Percentiles rank a stretch among this genome's conserved stretches.
These are phyloP conservation scores for Elegia similella DNA, from an alignment of 2,888 invertebrate species.

Conservation along the genomic window DNA sequence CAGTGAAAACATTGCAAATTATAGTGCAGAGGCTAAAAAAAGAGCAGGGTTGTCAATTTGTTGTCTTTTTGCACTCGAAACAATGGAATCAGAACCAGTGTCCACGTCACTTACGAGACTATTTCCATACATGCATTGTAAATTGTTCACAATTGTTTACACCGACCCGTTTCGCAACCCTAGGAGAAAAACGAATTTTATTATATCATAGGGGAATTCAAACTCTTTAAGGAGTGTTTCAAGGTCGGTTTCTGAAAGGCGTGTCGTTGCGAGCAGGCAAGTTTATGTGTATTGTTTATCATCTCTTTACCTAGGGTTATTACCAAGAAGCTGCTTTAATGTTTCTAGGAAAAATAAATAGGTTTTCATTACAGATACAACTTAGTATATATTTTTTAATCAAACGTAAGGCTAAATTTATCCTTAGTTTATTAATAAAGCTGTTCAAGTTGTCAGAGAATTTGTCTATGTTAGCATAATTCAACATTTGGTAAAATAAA, in stretches of 20 bases:
- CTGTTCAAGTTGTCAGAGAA: too few relatives aligned
- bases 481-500: too few relatives aligned
- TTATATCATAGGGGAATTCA: background rate
- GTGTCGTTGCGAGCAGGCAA: background rate
- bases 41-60: constrained; percentile 9
- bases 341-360: too few relatives aligned
- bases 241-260: background rate
- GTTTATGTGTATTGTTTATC: constrained; percentile 29
- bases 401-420: too few relatives aligned
- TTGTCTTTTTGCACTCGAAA: constrained; percentile 35
- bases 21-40: constrained; percentile 7
- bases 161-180: constrained; percentile 38
- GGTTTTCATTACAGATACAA: too few relatives aligned
- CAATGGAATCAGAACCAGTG: constrained; percentile 49
- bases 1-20: constrained; percentile 11
- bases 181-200: constrained; percentile 19
- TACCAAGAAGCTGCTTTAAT: background rate
- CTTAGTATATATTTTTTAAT: too few relatives aligned
- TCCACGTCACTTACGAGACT: constrained; percentile 44
- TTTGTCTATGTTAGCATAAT: too few relatives aligned
- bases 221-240: background rate
- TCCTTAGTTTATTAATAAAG: too few relatives aligned
- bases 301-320: constrained; percentile 25
- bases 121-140: constrained; percentile 46
- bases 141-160: constrained; percentile 41